These are phyloP conservation scores for Conus canariensis DNA, from an alignment of 2,888 invertebrate species.

Conservation along the genomic window DNA sequence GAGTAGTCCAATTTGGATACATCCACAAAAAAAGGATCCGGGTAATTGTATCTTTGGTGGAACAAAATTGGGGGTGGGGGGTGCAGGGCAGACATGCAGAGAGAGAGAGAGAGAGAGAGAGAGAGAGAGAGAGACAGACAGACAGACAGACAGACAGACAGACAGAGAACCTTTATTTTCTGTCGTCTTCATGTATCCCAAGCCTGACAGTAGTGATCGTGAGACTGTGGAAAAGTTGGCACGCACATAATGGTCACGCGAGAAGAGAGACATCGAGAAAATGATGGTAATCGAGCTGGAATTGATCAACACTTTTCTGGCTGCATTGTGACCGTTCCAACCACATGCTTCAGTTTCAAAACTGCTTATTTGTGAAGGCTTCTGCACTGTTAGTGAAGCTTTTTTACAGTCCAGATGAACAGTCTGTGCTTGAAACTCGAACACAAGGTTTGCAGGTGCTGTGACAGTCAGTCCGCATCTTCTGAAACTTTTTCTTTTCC, in stretches of 20 bases:
- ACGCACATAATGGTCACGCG: neutral
- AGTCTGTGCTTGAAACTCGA: neutral
- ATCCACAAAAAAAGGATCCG: too few relatives aligned
- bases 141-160: neutral
- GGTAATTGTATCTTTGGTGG: too few relatives aligned
- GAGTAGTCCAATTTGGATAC: too few relatives aligned
- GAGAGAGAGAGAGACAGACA: neutral
- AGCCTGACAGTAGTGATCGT: neutral
- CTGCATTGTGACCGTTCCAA: neutral
- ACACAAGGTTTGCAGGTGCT: neutral
- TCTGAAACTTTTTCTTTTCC: neutral
- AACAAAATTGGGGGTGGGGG: too few relatives aligned
- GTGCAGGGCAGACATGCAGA: neutral
- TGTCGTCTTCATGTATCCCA: neutral
- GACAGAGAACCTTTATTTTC: neutral
- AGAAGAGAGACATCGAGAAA: neutral
- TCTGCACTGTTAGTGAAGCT: neutral
- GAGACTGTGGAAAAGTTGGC: neutral
- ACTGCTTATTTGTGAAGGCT: too few relatives aligned
- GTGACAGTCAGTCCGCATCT: neutral
- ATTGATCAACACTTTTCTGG: too few relatives aligned
- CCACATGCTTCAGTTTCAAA: neutral
- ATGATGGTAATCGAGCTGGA: neutral
- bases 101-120: neutral
- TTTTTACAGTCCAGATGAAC: neutral